These are phyloP conservation scores for Sylvicola fuscatus DNA, from an alignment of 2,888 invertebrate species.

Conservation along the genomic window DNA sequence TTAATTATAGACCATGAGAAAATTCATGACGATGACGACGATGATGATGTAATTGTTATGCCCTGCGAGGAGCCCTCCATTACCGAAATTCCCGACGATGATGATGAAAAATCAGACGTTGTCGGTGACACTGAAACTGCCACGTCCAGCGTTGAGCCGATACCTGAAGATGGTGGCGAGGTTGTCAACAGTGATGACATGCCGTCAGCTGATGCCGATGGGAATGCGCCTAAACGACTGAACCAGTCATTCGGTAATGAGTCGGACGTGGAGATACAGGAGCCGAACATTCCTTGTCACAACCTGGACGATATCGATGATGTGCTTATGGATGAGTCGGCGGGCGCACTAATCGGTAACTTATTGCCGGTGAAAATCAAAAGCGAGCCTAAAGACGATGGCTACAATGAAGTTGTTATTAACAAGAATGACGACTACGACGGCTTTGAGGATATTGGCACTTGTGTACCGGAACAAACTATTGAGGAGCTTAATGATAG, in stretches of 20 bases:
- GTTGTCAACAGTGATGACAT: not conserved
- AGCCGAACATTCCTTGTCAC: slow-evolving; percentile 25
- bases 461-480: slow-evolving; percentile 17
- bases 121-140: slow-evolving; percentile 4
- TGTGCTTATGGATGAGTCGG: slow-evolving; percentile 10
- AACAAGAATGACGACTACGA: slow-evolving; percentile 16
- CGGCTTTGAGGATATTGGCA: slow-evolving; percentile 25
- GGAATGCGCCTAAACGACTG: slow-evolving; percentile 10
- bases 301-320: slow-evolving; percentile 23
- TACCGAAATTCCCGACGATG: slow-evolving; percentile 37
- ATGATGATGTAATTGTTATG: slow-evolving; percentile 47
- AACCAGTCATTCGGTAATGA: slow-evolving; percentile 10
- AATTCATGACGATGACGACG: slow-evolving; percentile 33
- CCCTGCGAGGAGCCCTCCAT: slow-evolving; percentile 42
- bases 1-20: too few relatives aligned
- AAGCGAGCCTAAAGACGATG: slow-evolving; percentile 46
- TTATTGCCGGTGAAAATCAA: slow-evolving; percentile 35
- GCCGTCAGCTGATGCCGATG: not conserved
- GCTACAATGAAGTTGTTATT: slow-evolving; percentile 22
- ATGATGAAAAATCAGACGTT: slow-evolving; percentile 23
- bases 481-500: slow-evolving; percentile 11
- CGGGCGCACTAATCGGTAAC: slow-evolving; percentile 10
- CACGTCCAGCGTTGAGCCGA: slow-evolving; percentile 6
- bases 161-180: slow-evolving; percentile 11
- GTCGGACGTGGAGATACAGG: slow-evolving; percentile 25